Conservation (phyloP, 2,113 vertebrate genomes). For the Carlito syrichta region DNA sequence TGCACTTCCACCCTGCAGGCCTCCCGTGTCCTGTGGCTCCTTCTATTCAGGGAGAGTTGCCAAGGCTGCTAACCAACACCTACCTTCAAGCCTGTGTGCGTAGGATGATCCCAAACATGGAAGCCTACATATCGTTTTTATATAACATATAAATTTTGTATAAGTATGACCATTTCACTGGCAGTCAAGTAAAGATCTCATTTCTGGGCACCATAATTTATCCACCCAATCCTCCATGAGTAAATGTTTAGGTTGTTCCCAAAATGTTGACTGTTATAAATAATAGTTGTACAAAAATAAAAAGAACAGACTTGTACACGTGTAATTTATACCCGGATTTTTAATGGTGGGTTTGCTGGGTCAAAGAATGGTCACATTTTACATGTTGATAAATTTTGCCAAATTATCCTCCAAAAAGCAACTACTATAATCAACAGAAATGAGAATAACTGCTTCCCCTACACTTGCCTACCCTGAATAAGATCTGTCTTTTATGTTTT, state of each 20-base stretch:
- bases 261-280: neutral
- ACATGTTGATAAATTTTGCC: neutral
- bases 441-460: neutral
- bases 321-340: neutral
- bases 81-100: neutral
- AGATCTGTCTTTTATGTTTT: neutral
- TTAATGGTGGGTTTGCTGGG: neutral
- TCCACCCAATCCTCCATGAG: neutral
- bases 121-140: neutral
- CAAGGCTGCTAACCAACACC: neutral
- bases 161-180: neutral
- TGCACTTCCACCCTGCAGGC: rapidly evolving
- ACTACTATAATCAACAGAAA: neutral
- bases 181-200: neutral
- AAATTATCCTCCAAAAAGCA: neutral
- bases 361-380: neutral
- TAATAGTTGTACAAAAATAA: too few species aligned
- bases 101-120: neutral
- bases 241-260: neutral
- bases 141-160: neutral
- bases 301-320: neutral
- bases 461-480: neutral
- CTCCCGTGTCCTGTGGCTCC: too few species aligned
- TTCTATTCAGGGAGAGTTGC: neutral
- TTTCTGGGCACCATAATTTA: neutral